Base-by-base conservation (phyloP, 2,888 invertebrate genomes). In the Trilocha varians region DNA sequence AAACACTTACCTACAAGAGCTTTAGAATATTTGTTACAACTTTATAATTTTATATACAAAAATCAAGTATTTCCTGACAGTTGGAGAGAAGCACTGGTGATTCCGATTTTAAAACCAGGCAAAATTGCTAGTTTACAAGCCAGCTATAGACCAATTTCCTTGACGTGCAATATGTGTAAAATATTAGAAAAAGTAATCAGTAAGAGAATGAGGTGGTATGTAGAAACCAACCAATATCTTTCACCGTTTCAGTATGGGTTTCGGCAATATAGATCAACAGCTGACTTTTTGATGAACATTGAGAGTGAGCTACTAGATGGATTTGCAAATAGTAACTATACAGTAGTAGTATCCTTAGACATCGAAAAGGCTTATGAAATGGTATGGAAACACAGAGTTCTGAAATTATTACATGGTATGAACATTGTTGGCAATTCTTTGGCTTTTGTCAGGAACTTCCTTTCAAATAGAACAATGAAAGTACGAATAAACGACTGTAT, bases 61-160 rank as follows among this genome's bases (percentile, higher is more conserved):
- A 41, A 40, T 2, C 47, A 51, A 15, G 39, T 44, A n/a, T 52
- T 49, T 34, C 49, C 52, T 9, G 43, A 42, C 34, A 18, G 17
- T 4, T 52, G 49, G 52, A 40, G 25, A 38, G 43, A 48, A 36
- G 49, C 52, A n/a, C 8, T 47, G 15, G 47, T 52, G 1, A 18
- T 49, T 5, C 52, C 52, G 18, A 48, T 52, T 32, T 34, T 44
- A 37, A 52, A 49, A 44, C 48, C 47, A 16, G 45, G 44, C 6
- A 49, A 46, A 41, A 32, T 40, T 8, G 32, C 43, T 3, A 42
- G 15, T 13, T 35, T 13, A n/a, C 13, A 16, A 34, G 16, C 41
- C 9, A 52, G 38, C 34, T 49, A 44, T 41, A 46, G 49, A 35
- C 48, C 49, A 6, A 52, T 52, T 38, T 46, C 48, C 32, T 8